phyloP scores from a whole-genome alignment of 2,888 invertebrate genomes.

The Parapristionchus giblindavisi region DNA sequence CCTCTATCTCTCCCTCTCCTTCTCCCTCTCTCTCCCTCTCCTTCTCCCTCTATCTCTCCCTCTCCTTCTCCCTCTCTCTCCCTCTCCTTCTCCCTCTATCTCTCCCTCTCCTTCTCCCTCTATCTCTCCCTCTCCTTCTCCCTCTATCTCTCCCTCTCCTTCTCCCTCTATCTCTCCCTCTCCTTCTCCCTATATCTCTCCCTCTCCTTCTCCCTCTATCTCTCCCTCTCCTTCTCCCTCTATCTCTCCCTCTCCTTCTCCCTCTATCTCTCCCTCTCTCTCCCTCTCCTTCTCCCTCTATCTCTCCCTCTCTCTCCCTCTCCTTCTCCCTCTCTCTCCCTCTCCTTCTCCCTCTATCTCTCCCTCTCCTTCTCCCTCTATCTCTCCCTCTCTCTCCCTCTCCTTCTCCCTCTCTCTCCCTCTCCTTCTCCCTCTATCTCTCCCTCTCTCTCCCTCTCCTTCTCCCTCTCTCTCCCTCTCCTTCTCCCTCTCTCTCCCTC shows the following conservation, averaged over 20 bases:
- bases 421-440: constrained; percentile 1
- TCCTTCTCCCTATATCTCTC: neutral
- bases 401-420: neutral
- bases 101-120: neutral
- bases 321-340: neutral
- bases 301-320: neutral
- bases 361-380: too few species aligned
- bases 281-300: too few species aligned
- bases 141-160: neutral
- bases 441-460: neutral
- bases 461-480: neutral
- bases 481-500: neutral
- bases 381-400: neutral
- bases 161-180: neutral
- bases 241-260: constrained; percentile 14
- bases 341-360: neutral
- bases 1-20: too few species aligned
- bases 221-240: neutral
- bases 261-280: neutral
- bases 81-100: neutral
- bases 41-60: too few species aligned
- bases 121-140: neutral
- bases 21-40: neutral
- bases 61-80: neutral
- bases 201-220: neutral